Evolutionary conservation across 2,113 vertebrate genomes (phyloP), one percentile per base, ranked within the genome.

Genomic region (Spea multiplicata): DNA sequence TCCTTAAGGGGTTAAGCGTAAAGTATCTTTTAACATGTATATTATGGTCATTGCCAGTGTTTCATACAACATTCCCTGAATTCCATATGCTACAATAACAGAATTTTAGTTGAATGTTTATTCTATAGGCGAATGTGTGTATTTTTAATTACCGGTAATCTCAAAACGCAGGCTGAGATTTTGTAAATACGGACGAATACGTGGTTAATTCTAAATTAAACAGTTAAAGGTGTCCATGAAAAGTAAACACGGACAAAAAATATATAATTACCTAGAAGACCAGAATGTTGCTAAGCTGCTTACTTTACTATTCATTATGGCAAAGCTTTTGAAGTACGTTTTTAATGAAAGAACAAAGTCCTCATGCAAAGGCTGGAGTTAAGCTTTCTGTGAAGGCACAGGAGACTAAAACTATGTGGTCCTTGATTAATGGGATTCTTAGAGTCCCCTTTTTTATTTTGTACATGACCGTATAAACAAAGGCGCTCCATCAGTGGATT

Each of bases 381-480:
- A 80, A 44, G 44, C 78, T 68, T 72, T 68, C 17, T 8, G 16
- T 71, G 64, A 61, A 55, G 71, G 62, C 64, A 66, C 78, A 80
- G 78, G 78, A 73, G 74, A 80, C 68, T 74, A 47, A 71, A 49
- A 61, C 52, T 61, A 66, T 55, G 50, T 17, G 55, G 55, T 68
- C 13, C 50, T 50, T 30, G 78, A 80, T 80, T 80, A 74, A 80
- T 68, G 53, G 13, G 49, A 64, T 71, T 17, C 30, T 57, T 17
- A 61, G 16, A 48, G 44, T 68, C 52, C 17, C 16, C 50, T 44
- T 12, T 74, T 66, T 44, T 66, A 66, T 66, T 75, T 52, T 65
- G 5, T 50, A 74, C 45, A 9, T 53, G 64, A 44, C 64, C 62
- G 30, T n/a, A 64, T 44, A 79, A 72, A 79, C 77, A 80, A 80